Conservation (phyloP, 2,797 vertebrate species). For the Phoebastria nigripes region DNA sequence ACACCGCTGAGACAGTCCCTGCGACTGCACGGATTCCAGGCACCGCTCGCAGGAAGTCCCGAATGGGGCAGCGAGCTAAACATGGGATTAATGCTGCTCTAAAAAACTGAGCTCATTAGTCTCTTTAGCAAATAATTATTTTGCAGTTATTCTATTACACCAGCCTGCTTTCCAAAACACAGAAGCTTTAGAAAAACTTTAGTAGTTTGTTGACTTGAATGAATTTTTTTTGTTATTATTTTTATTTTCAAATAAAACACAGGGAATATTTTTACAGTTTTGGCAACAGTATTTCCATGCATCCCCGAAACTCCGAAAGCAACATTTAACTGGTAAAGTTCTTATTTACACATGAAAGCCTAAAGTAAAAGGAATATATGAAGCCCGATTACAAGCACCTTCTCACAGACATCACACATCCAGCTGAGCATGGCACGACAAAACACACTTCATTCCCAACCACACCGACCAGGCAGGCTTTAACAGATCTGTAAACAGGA, state of each 20-base stretch:
- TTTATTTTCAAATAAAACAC: background rate
- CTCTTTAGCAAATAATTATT: constrained; percentile 55
- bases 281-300: background rate
- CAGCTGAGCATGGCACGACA: background rate
- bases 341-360: background rate
- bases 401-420: background rate
- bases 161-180: background rate
- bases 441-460: background rate
- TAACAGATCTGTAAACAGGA: background rate
- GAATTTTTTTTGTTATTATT: background rate
- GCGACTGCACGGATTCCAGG: background rate
- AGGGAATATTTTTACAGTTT: background rate
- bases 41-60: background rate
- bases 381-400: background rate
- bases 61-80: background rate
- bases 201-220: background rate
- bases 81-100: constrained; percentile 12
- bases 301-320: background rate
- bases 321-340: background rate
- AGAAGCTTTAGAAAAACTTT: constrained; percentile 12
- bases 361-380: too few relatives aligned
- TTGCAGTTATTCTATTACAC: constrained; percentile 17
- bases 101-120: constrained; percentile 42
- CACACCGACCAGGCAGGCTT: background rate
- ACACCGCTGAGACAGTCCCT: background rate